Evolutionary conservation across 1,140 invertebrate species (phyloP), one percentile per base, ranked within the genome.

Genomic region (Zaprionus vittiger): DNA sequence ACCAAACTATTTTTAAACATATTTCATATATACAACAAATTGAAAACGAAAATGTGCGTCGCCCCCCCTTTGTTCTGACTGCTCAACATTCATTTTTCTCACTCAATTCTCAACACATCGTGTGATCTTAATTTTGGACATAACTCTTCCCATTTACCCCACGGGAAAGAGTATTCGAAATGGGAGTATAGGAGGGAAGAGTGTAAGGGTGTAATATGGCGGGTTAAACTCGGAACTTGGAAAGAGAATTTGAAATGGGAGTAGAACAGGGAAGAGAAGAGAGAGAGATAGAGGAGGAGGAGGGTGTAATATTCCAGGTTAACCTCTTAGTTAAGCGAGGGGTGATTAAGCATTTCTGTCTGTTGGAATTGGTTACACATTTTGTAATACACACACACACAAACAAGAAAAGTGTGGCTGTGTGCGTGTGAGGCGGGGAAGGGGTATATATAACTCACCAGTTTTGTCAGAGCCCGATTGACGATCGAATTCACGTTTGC

Each of bases 381-480:
- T 60, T 15, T 34, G 5, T 34, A 47, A 63, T n/a, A 31, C 44
- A 15, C 14, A 44, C 5, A 17, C 4, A 44, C n/a, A 15, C 6
- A n/a, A 0, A 2, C 12, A 20, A 22, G 1, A 22, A 2, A 2
- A 5, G 24, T 49, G 5, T 64, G 44, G 34, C 6, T 54, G 17
- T 52, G 17, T 24, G 38, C 17, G 5, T 52, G 5, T 5, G 12
- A 15, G 20, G 12, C 34, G 5, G 44, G 6, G 5, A 6, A 1
- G 9, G 24, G 34, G 47, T 4, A 17, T 31, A 26, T 56, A 15
- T 15, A 31, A 92, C 98, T 97, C 69, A 92, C 91, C 91, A 93
- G 97, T 98, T 94, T 97, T 98, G 92, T 99, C 98, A 64, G 97
- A 98, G 78, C 98, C 98, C 90, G 97, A 98, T 93, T 98, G 97